phyloP scores from a whole-genome alignment of 2,113 vertebrate species.

The Erythrocercus mccallii region DNA sequence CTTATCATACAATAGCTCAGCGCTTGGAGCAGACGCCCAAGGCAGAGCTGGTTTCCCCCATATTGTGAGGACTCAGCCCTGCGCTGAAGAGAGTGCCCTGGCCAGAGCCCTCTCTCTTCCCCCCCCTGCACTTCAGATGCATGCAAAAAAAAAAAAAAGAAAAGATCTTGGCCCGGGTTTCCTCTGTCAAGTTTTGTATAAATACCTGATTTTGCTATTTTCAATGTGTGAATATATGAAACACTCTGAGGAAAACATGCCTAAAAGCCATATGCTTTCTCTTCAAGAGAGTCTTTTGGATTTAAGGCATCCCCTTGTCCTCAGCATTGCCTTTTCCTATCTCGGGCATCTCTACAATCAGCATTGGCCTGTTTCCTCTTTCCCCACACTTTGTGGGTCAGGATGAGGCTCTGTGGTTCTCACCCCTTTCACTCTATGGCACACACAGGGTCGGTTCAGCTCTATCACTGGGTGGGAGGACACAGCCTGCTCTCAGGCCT shows the following conservation, averaged over 20 bases:
- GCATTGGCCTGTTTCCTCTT: background rate
- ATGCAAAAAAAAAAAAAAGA: background rate
- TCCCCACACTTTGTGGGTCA: background rate
- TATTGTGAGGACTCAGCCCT: background rate
- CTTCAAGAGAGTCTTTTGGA: background rate
- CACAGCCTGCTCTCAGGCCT: background rate
- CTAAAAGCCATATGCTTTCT: background rate
- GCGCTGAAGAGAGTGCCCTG: background rate
- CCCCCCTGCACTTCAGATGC: background rate
- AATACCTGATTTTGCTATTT: background rate
- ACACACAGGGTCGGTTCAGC: background rate
- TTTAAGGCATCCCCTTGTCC: background rate
- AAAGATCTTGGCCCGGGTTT: background rate
- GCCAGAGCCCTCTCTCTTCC: background rate
- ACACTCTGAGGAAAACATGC: background rate
- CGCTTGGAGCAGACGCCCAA: background rate
- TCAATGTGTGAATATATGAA: background rate
- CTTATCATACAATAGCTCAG: constrained; percentile 1
- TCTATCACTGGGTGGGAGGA: background rate
- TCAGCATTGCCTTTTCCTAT: background rate
- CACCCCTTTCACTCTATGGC: background rate
- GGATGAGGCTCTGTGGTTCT: background rate
- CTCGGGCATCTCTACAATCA: background rate
- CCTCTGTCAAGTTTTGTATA: background rate
- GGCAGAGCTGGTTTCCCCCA: constrained; percentile 4